Percentiles rank a stretch among this genome's conserved stretches.
Conservation (phyloP, 2,888 invertebrate genomes). For the Synergus umbraculus region DNA sequence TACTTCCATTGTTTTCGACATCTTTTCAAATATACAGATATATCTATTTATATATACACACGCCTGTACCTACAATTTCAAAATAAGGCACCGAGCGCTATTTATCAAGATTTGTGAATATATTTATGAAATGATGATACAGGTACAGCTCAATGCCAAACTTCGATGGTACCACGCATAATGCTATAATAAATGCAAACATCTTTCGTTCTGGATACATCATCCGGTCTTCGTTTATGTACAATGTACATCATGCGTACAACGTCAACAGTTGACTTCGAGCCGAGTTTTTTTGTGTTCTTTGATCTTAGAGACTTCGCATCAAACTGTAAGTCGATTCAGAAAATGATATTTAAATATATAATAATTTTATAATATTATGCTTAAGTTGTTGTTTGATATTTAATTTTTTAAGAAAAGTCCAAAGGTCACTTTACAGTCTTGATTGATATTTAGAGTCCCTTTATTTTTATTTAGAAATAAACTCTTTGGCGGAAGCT, state of each 20-base stretch:
- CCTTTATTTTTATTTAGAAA: constrained; percentile 7
- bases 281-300: constrained; percentile 20
- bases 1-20: constrained; percentile 54
- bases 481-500: constrained; percentile 36
- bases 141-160: not conserved
- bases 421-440: not conserved
- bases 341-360: not conserved
- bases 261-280: not conserved
- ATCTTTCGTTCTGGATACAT: constrained; percentile 12
- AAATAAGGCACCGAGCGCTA: constrained; percentile 43
- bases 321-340: not conserved
- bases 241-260: not conserved
- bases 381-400: not conserved
- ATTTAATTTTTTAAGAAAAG: not conserved
- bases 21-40: constrained; percentile 65
- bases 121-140: not conserved
- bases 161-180: not conserved
- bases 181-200: not conserved
- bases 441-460: not conserved
- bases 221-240: not conserved
- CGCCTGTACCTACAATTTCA: constrained; percentile 52
- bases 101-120: not conserved
- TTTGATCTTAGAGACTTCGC: not conserved
- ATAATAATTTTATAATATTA: not conserved
- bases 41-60: constrained; percentile 67